phyloP scores from a whole-genome alignment of 1,140 invertebrate genomes.

The Himalopsyche phryganea region DNA sequence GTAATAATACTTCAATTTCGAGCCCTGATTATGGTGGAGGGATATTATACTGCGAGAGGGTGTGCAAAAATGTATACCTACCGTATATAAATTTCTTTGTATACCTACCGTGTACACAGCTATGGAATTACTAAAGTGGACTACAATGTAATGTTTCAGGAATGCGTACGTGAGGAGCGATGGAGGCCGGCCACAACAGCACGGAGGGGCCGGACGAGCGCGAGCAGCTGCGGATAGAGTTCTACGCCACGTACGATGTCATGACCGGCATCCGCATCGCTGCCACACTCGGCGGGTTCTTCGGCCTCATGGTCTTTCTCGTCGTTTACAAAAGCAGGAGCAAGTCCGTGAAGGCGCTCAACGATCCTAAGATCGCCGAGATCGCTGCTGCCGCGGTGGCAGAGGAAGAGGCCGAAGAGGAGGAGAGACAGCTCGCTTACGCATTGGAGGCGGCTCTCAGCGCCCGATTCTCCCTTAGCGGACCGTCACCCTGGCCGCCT shows the following conservation, averaged over 20 bases:
- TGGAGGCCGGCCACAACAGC: conserved; percentile 29
- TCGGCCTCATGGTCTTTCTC: conserved; percentile 80
- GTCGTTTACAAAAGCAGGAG: conserved; percentile 83
- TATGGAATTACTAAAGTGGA: not conserved
- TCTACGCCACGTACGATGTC: conserved; percentile 86
- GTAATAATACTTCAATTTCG: too few species aligned
- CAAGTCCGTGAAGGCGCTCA: conserved; percentile 65
- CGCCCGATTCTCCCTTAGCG: conserved; percentile 47
- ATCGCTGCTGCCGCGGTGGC: conserved; percentile 69
- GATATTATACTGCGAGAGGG: too few species aligned
- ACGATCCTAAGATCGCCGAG: conserved; percentile 63
- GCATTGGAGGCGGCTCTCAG: conserved; percentile 66
- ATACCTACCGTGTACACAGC: too few species aligned
- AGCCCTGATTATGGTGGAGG: too few species aligned
- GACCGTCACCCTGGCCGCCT: conserved; percentile 50
- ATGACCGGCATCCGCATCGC: conserved; percentile 88
- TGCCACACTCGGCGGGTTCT: conserved; percentile 82
- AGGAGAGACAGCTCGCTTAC: conserved; percentile 67
- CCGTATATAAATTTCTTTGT: too few species aligned
- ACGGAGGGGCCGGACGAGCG: conserved; percentile 37
- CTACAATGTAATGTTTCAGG: conserved; percentile 8
- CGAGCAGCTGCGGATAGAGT: conserved; percentile 68
- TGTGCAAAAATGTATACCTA: too few species aligned
- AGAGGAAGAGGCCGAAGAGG: conserved; percentile 66
- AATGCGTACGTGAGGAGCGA: conserved; percentile 24